Evolutionary conservation across 2,113 vertebrate genomes (phyloP).

Genomic region (Plectropomus leopardus): DNA sequence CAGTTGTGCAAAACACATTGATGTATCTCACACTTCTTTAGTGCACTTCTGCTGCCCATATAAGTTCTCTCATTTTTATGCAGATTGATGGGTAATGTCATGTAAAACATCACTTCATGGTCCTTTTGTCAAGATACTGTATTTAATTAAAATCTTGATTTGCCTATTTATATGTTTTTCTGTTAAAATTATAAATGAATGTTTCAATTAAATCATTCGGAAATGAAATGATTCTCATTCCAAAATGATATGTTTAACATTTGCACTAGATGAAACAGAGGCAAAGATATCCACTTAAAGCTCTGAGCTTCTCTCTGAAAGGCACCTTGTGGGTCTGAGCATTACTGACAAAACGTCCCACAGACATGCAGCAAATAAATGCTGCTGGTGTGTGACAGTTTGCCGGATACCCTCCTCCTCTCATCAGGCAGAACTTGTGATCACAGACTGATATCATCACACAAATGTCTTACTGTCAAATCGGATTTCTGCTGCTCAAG

Average conservation of each 20-base stretch:
- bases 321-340: conserved; percentile 21
- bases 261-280: not conserved
- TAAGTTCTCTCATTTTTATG: not conserved
- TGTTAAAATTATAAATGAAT: not conserved
- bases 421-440: conserved; percentile 73
- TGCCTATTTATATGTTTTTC: too few species aligned
- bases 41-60: too few species aligned
- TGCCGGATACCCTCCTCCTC: conserved; percentile 56
- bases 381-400: conserved; percentile 59
- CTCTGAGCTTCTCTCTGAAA: conserved; percentile 23
- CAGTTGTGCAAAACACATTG: too few species aligned
- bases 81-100: not conserved
- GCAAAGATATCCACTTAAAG: not conserved
- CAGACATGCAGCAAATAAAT: conserved; percentile 53
- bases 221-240: not conserved
- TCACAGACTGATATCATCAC: conserved; percentile 78
- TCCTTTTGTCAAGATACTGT: not conserved
- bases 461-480: conserved; percentile 72
- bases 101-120: not conserved
- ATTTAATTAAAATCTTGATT: not conserved
- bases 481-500: conserved; percentile 69
- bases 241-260: not conserved
- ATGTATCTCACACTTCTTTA: too few species aligned
- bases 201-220: not conserved
- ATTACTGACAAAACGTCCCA: conserved; percentile 37